Evolutionary conservation across 2,888 invertebrate species (phyloP).

Genomic region (Drosophila subsilvestris): DNA sequence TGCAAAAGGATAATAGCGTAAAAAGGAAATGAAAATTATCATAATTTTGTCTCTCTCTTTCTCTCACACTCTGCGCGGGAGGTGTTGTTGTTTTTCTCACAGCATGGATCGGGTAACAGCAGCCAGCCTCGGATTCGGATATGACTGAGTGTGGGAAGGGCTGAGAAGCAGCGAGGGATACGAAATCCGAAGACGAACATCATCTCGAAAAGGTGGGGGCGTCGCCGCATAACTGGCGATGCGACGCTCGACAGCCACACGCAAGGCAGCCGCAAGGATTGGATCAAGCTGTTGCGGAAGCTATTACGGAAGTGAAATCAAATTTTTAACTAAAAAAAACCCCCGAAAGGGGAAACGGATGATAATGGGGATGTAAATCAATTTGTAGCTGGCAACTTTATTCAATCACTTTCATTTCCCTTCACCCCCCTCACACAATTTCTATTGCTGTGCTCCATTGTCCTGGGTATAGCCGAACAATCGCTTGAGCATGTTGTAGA

Average conservation of each 20-base stretch:
- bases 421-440: neutral
- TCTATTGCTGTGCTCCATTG: constrained; percentile 25
- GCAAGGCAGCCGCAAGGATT: constrained; percentile 61
- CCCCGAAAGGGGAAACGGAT: constrained; percentile 22
- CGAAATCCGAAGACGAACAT: neutral
- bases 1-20: constrained; percentile 75
- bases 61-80: constrained; percentile 7
- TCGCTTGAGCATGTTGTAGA: constrained; percentile 80
- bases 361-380: constrained; percentile 52
- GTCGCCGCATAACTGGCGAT: constrained; percentile 30
- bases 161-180: constrained; percentile 4
- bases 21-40: constrained; percentile 79
- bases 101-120: constrained; percentile 73
- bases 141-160: constrained; percentile 74
- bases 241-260: constrained; percentile 74
- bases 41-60: constrained; percentile 61
- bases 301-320: constrained; percentile 67
- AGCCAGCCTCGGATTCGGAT: constrained; percentile 27
- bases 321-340: constrained; percentile 28
- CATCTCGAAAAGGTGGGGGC: constrained; percentile 32
- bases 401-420: constrained; percentile 22
- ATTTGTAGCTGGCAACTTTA: constrained; percentile 49
- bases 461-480: constrained; percentile 77
- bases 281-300: constrained; percentile 61
- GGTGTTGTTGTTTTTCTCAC: constrained; percentile 64